Evolutionary conservation across 1,140 invertebrate species (phyloP).

Genomic region (Trypoxylus dichotomus): DNA sequence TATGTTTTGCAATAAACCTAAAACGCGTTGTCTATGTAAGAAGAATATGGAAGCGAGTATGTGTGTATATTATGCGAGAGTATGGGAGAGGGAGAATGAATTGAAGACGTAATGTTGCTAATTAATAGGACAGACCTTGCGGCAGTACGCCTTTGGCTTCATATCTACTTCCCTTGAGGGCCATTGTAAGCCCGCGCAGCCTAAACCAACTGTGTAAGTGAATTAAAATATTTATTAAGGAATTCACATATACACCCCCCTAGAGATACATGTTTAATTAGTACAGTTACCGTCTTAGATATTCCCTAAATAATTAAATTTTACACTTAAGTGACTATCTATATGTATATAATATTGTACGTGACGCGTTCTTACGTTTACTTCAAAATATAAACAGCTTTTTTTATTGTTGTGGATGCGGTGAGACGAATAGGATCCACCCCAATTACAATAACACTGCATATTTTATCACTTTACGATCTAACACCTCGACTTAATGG

Average conservation of each 20-base stretch:
- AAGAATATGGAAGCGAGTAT: not conserved
- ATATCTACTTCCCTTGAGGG: constrained; percentile 48
- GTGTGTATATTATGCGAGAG: not conserved
- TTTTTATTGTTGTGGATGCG: no score
- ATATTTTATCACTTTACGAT: no score
- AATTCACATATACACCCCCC: constrained; percentile 51
- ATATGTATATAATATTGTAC: constrained; percentile 30
- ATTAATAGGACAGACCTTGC: constrained; percentile 50
- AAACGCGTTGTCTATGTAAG: not conserved
- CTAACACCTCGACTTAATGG: no score
- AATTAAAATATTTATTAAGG: constrained; percentile 56
- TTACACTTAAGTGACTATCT: constrained; percentile 40
- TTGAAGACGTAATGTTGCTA: constrained; percentile 48
- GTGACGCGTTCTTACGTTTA: no score
- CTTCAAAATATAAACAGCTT: no score
- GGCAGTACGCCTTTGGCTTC: constrained; percentile 45
- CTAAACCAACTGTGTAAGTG: constrained; percentile 54
- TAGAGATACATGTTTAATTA: constrained; percentile 47
- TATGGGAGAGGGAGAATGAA: constrained; percentile 7
- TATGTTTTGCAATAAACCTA: not conserved
- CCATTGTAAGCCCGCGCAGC: constrained; percentile 46
- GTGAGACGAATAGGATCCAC: no score
- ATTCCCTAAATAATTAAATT: constrained; percentile 48
- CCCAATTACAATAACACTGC: no score
- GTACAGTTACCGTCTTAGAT: constrained; percentile 47